Percentiles rank a stretch among this genome's conserved stretches.
These are phyloP conservation scores for Riparia riparia DNA, from an alignment of 2,113 vertebrate genomes.

Conservation along the genomic window DNA sequence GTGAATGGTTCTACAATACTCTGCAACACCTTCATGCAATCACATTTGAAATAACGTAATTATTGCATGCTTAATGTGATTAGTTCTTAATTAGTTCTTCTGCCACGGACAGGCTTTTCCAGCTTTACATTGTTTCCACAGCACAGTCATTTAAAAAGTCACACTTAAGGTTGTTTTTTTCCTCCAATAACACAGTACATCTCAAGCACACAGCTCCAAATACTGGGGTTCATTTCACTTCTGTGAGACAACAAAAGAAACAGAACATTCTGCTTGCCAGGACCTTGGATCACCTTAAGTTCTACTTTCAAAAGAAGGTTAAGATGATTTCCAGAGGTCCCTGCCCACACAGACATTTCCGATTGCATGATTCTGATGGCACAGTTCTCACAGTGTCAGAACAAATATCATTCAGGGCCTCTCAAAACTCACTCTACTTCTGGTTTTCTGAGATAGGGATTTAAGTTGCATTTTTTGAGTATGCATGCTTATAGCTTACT, in stretches of 20 bases:
- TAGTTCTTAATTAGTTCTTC: background rate
- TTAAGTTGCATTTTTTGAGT: background rate
- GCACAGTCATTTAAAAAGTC: background rate
- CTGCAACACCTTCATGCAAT: background rate
- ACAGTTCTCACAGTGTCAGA: background rate
- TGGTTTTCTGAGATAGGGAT: background rate
- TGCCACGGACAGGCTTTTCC: background rate
- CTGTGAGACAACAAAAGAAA: background rate
- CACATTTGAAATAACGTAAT: background rate
- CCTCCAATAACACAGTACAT: background rate
- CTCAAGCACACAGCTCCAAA: background rate
- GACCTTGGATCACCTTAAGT: background rate
- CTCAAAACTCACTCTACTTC: background rate
- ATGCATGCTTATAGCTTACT: background rate
- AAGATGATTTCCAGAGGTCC: background rate
- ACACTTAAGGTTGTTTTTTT: background rate
- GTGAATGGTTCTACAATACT: background rate
- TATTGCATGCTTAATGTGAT: background rate
- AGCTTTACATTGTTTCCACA: accelerated
- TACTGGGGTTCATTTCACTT: background rate
- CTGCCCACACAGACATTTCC: background rate
- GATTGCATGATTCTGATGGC: background rate
- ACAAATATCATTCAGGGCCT: background rate
- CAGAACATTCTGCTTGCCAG: background rate
- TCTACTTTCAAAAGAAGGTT: background rate